Base-by-base conservation (phyloP, 1,140 invertebrate species). In the Drosophila parabipectinata region DNA sequence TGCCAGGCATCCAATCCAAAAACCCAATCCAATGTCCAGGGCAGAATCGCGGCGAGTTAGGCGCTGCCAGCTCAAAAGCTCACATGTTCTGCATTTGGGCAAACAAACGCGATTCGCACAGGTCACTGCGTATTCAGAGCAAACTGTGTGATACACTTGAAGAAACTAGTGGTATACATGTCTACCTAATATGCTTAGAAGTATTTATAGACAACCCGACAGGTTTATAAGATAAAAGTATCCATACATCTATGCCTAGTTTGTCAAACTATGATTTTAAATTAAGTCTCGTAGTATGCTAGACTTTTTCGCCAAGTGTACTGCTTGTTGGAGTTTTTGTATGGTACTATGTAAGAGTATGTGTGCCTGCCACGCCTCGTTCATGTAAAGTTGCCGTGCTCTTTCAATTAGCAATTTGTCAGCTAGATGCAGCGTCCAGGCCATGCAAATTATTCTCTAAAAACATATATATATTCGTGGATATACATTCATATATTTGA, bases 381-480 rank as follows among this genome's bases (percentile, higher is more conserved):
- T 32, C 73, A 68, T 72, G 57, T 61, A 84, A 69, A 68, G 67
- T 62, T 85, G 52, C 63, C 24, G 50, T 39, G 68, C 82, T 79
- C 81, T 84, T 84, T 84, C 81, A 84, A 85, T 84, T 84, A 84
- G 81, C 75, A 85, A 84, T 84, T 84, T 84, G 81, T 84, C 81
- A 85, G 77, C 81, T 71, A 59, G 56, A 77, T 73, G 55, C 62
- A 61, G 72, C 32, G 58, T 45, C 58, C 47, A 45, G 79, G 57
- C 66, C 64, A 72, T 82, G 79, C 54, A 81, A 81, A 81, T 81
- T 81, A 81, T 63, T 72, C 63, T 39, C 63, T 28, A 60, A 55
- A 64, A 55, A 79, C 34, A 66, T 41, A 47, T 39, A 53, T 53
- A 10, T 37, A 12, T 2, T 3, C 21, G 10, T 12, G 39, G 3